These are phyloP conservation scores for Penaeus monodon DNA, from an alignment of 2,888 invertebrate genomes.

Conservation along the genomic window DNA sequence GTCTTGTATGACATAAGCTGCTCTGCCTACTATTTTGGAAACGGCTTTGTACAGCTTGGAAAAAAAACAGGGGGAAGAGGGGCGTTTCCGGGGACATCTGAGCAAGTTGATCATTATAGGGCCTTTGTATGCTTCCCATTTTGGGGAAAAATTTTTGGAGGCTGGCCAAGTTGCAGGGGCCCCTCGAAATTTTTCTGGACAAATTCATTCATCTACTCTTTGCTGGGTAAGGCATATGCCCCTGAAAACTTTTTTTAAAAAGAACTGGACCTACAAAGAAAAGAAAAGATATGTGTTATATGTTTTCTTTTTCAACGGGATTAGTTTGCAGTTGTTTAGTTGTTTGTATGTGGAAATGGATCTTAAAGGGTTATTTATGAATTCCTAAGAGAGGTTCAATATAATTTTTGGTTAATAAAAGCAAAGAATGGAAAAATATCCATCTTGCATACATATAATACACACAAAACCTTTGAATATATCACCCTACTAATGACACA, in stretches of 20 bases:
- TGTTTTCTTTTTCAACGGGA: no score
- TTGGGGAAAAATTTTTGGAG: constrained; percentile 84
- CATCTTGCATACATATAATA: no score
- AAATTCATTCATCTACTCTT: constrained; percentile 77
- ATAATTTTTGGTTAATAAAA: no score
- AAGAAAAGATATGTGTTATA: constrained; percentile 66
- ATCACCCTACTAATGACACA: no score
- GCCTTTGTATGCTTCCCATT: constrained; percentile 82
- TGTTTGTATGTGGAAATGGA: no score
- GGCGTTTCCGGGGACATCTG: constrained; percentile 75
- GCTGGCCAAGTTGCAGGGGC: constrained; percentile 77
- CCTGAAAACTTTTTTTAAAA: constrained; percentile 78
- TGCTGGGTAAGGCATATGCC: constrained; percentile 75
- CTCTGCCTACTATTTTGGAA: background rate
- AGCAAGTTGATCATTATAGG: constrained; percentile 80
- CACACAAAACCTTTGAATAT: no score
- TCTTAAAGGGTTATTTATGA: no score
- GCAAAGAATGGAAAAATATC: no score
- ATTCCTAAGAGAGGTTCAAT: no score
- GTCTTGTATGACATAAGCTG: constrained; percentile 26
- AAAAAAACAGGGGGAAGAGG: constrained; percentile 79
- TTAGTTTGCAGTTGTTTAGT: no score
- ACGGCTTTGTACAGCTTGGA: constrained; percentile 77
- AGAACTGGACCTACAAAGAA: constrained; percentile 77
- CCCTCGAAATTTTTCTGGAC: constrained; percentile 76